A percentile compares a stretch with the other conserved stretches of the same genome.
These are phyloP conservation scores for Zaprionus taronus DNA, from an alignment of 1,140 invertebrate genomes.

Conservation along the genomic window DNA sequence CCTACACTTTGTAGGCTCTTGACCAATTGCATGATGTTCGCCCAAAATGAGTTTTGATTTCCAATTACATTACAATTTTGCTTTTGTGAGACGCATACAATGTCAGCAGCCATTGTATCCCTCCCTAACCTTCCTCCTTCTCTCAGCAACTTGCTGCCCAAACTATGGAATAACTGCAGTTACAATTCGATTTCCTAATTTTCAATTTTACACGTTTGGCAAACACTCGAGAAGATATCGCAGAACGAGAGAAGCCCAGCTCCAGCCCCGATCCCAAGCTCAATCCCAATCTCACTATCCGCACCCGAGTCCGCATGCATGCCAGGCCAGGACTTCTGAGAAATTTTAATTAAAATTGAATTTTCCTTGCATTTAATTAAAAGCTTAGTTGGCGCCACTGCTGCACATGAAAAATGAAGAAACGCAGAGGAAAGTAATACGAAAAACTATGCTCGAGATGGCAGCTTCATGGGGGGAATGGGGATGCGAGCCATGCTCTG, in stretches of 20 bases:
- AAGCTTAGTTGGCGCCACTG: conserved; percentile 66
- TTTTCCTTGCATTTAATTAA: conserved; percentile 82
- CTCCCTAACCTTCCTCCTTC: background rate
- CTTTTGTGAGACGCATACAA: conserved; percentile 54
- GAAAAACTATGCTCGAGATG: conserved; percentile 65
- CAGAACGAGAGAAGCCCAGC: conserved; percentile 40
- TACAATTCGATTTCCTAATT: conserved; percentile 82
- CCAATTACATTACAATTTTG: conserved; percentile 81
- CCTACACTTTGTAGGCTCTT: conserved; percentile 5
- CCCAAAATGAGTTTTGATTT: conserved; percentile 79
- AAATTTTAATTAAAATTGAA: conserved; percentile 83
- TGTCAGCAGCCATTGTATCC: background rate
- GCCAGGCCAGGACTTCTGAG: conserved; percentile 65
- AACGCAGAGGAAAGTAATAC: conserved; percentile 57
- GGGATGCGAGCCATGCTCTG: too few species aligned
- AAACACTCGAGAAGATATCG: conserved; percentile 64
- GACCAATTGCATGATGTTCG: conserved; percentile 38
- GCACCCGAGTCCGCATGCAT: conserved; percentile 58
- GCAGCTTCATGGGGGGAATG: background rate
- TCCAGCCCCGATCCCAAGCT: conserved; percentile 6
- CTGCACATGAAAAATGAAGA: conserved; percentile 60
- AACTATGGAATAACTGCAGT: conserved; percentile 33
- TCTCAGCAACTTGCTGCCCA: background rate
- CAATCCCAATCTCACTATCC: conserved; percentile 28
- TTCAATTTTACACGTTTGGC: conserved; percentile 82